phyloP scores from a whole-genome alignment of 2,113 vertebrate species.

The Mobula birostris region DNA sequence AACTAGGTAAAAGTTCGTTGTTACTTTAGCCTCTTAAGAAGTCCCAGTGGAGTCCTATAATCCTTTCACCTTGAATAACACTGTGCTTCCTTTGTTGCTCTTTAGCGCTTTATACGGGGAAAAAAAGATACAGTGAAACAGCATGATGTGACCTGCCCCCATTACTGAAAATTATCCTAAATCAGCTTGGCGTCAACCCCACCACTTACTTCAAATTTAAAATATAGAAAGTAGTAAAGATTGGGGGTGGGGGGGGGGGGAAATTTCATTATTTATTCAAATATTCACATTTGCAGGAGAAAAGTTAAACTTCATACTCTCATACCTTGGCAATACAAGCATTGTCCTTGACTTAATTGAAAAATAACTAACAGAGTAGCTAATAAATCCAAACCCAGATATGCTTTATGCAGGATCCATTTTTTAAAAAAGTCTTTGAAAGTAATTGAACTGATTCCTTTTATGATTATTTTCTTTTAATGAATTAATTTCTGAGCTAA shows the following conservation, averaged over 20 bases:
- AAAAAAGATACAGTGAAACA: neutral
- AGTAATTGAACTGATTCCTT: neutral
- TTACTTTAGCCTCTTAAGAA: slow-evolving; percentile 43
- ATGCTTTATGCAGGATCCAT: neutral
- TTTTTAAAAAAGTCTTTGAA: neutral
- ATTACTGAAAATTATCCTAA: neutral
- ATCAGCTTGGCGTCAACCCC: neutral
- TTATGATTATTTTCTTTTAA: neutral
- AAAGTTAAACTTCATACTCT: neutral
- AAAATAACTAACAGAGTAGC: neutral
- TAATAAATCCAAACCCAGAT: neutral
- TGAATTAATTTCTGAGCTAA: neutral
- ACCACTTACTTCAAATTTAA: neutral
- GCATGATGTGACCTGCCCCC: neutral
- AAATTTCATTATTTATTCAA: neutral
- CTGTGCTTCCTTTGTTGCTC: neutral
- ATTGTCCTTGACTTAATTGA: neutral
- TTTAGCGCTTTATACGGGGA: neutral
- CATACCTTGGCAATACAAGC: neutral
- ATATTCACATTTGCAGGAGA: neutral
- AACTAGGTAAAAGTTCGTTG: slow-evolving; percentile 67
- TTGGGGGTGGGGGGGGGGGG: no score
- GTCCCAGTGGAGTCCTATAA: neutral
- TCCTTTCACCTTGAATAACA: slow-evolving; percentile 13
- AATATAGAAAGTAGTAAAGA: neutral